Percentiles rank a stretch among this genome's conserved stretches.
These are phyloP conservation scores for Drosophila malerkotliana DNA, from an alignment of 1,140 invertebrate genomes.

Conservation along the genomic window DNA sequence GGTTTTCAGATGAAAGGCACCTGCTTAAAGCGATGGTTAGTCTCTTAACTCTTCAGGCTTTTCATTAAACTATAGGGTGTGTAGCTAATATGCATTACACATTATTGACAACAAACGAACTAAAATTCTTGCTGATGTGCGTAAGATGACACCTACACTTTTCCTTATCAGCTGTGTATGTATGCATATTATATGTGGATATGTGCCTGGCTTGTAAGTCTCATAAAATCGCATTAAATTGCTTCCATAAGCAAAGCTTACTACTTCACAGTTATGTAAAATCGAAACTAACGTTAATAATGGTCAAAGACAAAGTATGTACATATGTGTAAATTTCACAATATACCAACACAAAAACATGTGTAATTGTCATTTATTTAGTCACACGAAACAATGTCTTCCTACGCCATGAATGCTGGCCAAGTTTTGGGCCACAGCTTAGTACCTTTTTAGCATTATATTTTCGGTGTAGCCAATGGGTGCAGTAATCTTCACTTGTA, in stretches of 20 bases:
- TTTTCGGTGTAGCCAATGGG: conserved; percentile 11
- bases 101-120: neutral
- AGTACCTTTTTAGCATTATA: conserved; percentile 42
- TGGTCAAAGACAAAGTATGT: conserved; percentile 7
- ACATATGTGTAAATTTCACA: conserved; percentile 23
- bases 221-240: neutral
- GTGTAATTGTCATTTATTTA: conserved; percentile 36
- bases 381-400: conserved; percentile 6
- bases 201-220: neutral
- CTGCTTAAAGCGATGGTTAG: neutral
- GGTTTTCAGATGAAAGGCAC: neutral
- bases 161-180: conserved; percentile 29
- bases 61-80: neutral
- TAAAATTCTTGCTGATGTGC: neutral
- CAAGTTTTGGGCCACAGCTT: neutral
- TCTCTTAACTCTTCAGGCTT: neutral
- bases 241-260: neutral
- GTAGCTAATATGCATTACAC: no score
- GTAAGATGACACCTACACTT: conserved; percentile 1
- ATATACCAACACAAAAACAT: conserved; percentile 32
- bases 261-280: conserved; percentile 33
- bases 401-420: neutral
- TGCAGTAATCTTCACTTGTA: conserved; percentile 13
- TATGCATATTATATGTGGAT: conserved; percentile 13
- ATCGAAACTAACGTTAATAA: conserved; percentile 6